Base-by-base conservation (phyloP, 2,797 vertebrate species). In the Pseudochirops corinnae region DNA sequence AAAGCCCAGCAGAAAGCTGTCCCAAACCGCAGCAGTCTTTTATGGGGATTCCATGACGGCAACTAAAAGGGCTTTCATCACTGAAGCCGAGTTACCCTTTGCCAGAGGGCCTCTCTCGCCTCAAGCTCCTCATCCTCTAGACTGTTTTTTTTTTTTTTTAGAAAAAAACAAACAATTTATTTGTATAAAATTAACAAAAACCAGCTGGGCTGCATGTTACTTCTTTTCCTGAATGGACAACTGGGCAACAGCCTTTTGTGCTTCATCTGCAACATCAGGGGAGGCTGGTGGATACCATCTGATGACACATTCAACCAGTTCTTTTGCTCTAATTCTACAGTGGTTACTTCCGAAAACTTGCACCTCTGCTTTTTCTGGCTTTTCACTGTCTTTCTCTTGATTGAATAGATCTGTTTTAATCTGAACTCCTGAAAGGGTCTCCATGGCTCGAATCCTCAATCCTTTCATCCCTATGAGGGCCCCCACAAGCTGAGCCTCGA, bases 221-320 rank as follows among this genome's bases (percentile, higher is more conserved):
- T 82, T 82, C n/a, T 82, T 82, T 46, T 82, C 74, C 74, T 82
- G 74, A 82, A 82, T 82, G 74, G 74, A 82, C 74, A 82, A 46
- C 74, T 82, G 74, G 39, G 74, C 74, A 46, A 46, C 74, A 1
- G 74, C 74, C 21, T 82, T 46, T 39, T 82, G 74, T 82, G 74
- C 74, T 82, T 82, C 74, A 46, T 46, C 74, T 82, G 74, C 74
- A 82, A 21, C 74, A 3, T 82, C 74, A 3, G 39, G 2, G 16
- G 67, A 39, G 74, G 74, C 39, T 0, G 74, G 74, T 11, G 74
- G 74, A 26, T 82, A 46, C 74, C 74, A 82, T 3, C 74, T 7
- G 39, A 46, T 46, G 74, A 82, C 46, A 26, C 74, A 82, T 9
- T 82, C 74, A 3, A 82, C 74, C 74, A 82, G 74, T 1, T 82